Evolutionary conservation across 2,888 invertebrate genomes (phyloP).

Genomic region (Stegophylla sp.): DNA sequence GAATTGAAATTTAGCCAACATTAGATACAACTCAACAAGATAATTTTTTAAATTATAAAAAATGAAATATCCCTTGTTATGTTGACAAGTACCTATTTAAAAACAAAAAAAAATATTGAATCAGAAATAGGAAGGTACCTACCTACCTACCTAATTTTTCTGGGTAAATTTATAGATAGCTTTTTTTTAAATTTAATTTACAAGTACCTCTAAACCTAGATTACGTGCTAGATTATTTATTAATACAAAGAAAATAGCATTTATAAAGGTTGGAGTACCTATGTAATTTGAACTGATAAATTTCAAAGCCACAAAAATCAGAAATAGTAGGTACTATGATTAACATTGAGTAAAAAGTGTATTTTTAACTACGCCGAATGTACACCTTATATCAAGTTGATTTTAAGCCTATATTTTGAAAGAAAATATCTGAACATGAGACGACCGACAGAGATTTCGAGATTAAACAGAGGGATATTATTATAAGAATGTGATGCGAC

Average conservation of each 20-base stretch:
- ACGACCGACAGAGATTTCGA: neutral
- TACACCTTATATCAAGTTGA: no score
- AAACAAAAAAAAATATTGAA: no score
- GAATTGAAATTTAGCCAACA: slow-evolving; percentile 9
- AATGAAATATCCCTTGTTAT: no score
- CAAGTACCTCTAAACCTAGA: neutral
- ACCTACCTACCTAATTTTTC: no score
- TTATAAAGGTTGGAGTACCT: neutral
- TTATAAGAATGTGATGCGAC: no score
- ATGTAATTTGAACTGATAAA: neutral
- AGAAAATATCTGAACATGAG: neutral
- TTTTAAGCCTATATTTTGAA: no score
- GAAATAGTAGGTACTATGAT: neutral
- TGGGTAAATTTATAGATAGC: neutral
- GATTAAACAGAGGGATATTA: no score
- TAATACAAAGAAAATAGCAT: neutral
- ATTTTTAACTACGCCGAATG: no score
- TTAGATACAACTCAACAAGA: neutral
- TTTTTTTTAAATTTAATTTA: neutral
- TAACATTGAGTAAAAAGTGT: neutral
- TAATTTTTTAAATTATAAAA: neutral
- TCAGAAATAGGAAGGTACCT: no score
- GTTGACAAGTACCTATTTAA: no score
- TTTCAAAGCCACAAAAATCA: neutral
- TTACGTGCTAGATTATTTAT: neutral